Evolutionary conservation across 2,888 invertebrate species (phyloP).

Genomic region (Anaspis maculata): DNA sequence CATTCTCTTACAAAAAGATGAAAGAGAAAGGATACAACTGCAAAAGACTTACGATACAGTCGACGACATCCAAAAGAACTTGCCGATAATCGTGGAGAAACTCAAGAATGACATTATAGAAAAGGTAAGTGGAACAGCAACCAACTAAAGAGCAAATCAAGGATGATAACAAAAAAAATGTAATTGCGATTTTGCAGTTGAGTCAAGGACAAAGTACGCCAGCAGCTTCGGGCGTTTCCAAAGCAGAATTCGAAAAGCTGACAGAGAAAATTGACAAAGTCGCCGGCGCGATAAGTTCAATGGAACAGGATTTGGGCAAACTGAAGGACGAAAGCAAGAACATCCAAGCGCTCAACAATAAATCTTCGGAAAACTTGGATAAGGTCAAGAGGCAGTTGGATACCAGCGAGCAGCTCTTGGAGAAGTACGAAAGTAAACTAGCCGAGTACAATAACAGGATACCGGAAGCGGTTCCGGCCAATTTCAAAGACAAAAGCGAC

Average conservation of each 20-base stretch:
- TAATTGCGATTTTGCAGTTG: too few relatives aligned
- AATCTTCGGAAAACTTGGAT: constrained; percentile 42
- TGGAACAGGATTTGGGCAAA: constrained; percentile 32
- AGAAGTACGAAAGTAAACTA: constrained; percentile 50
- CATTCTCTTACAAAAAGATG: constrained; percentile 63
- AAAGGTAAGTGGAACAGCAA: too few relatives aligned
- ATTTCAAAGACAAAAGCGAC: constrained; percentile 26
- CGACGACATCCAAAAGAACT: constrained; percentile 43
- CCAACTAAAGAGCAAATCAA: too few relatives aligned
- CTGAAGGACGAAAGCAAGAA: constrained; percentile 39
- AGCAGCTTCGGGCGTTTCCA: constrained; percentile 26
- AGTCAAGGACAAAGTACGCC: too few relatives aligned
- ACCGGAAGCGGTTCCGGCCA: constrained; percentile 19
- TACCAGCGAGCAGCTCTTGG: constrained; percentile 48
- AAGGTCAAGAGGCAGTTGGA: constrained; percentile 42
- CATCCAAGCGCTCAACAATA: constrained; percentile 41
- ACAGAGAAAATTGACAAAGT: constrained; percentile 34
- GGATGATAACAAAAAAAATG: too few relatives aligned
- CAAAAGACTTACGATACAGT: constrained; percentile 55
- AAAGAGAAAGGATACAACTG: constrained; percentile 54
- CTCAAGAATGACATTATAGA: constrained; percentile 39
- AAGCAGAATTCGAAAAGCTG: constrained; percentile 29
- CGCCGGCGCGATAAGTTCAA: constrained; percentile 22
- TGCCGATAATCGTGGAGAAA: constrained; percentile 44
- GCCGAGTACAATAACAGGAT: constrained; percentile 42